phyloP scores from a whole-genome alignment of 2,888 invertebrate genomes.

The Pterobdella sp. region DNA sequence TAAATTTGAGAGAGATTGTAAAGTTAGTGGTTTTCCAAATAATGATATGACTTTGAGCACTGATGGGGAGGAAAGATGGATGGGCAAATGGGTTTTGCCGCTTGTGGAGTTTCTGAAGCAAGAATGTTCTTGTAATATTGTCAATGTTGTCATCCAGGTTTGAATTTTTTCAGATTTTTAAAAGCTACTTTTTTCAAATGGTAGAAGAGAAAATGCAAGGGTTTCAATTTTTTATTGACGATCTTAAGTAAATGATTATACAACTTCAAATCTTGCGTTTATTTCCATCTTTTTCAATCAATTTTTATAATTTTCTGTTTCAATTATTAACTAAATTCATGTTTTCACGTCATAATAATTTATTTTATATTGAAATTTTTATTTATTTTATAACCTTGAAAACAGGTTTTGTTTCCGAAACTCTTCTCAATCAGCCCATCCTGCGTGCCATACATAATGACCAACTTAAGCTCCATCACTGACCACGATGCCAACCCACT shows the following conservation, averaged over 20 bases:
- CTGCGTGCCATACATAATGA: background rate
- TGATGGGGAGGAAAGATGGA: background rate
- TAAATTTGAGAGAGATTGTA: background rate
- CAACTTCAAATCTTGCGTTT: no score
- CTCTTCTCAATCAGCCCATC: background rate
- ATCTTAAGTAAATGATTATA: no score
- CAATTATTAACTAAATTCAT: background rate
- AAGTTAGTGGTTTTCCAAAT: background rate
- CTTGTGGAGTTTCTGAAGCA: background rate
- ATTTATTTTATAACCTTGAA: background rate
- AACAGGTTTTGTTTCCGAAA: background rate
- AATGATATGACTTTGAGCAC: no score
- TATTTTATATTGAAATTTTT: background rate
- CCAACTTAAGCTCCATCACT: background rate
- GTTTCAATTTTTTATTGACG: no score
- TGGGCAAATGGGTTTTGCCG: background rate
- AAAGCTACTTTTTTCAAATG: no score
- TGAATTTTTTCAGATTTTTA: background rate
- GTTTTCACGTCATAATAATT: background rate
- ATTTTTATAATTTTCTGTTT: no score
- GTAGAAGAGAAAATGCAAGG: no score
- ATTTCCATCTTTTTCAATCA: no score
- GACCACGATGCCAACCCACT: background rate
- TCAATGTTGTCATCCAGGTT: background rate
- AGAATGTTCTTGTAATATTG: background rate